Conservation (phyloP, 2,888 invertebrate genomes). For the Nemurella pictetii region DNA sequence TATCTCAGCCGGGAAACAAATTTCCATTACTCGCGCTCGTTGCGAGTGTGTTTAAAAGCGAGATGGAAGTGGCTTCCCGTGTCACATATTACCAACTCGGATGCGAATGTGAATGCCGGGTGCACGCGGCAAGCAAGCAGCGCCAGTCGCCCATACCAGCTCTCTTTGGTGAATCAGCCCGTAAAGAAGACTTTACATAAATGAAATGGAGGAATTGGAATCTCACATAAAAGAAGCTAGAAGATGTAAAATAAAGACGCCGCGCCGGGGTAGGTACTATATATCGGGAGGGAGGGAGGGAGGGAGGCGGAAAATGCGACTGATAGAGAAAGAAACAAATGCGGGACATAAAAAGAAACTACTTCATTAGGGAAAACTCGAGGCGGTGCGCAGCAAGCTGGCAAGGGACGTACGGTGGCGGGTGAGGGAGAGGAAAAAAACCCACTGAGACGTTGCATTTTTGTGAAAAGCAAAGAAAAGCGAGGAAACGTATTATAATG, state of each 20-base stretch:
- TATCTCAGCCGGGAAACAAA: background rate
- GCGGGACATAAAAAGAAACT: constrained; percentile 33
- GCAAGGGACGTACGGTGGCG: background rate
- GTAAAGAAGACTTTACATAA: constrained; percentile 31
- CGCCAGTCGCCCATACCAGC: background rate
- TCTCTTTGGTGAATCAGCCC: constrained; percentile 31
- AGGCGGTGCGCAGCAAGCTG: background rate
- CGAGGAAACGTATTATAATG: constrained; percentile 35
- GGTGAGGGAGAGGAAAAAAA: background rate
- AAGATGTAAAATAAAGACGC: constrained; percentile 12
- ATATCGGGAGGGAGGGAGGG: background rate
- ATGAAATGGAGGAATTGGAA: constrained; percentile 32
- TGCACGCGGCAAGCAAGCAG: background rate
- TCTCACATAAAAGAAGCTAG: background rate
- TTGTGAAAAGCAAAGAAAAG: constrained; percentile 30
- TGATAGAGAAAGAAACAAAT: constrained; percentile 35
- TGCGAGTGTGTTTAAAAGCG: background rate
- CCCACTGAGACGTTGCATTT: constrained; percentile 29
- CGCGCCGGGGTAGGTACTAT: background rate
- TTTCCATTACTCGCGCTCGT: background rate
- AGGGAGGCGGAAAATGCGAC: constrained; percentile 21
- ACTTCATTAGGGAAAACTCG: constrained; percentile 40
- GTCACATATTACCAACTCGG: background rate
- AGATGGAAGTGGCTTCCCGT: background rate
- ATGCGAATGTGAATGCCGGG: background rate